phyloP scores from a whole-genome alignment of 2,888 invertebrate species.

The Drosophila conformis region DNA sequence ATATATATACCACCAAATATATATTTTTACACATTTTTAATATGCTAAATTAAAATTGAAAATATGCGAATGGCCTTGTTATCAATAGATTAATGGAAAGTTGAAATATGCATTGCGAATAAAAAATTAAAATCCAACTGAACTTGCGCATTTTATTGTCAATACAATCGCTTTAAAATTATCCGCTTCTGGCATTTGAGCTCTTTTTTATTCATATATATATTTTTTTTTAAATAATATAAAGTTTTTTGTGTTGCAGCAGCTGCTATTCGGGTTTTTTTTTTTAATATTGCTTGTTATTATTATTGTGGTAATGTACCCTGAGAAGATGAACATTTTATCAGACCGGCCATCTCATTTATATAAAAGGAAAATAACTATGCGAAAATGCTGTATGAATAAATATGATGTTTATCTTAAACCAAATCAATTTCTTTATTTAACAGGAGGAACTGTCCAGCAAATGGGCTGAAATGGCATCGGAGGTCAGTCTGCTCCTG shows the following conservation, averaged over 20 bases:
- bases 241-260: conserved; percentile 7
- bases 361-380: background rate
- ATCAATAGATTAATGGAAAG: conserved; percentile 34
- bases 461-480: conserved; percentile 89
- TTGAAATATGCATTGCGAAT: conserved; percentile 67
- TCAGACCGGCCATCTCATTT: background rate
- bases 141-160: conserved; percentile 10
- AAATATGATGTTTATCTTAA: background rate
- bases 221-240: conserved; percentile 4
- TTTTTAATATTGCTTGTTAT: conserved; percentile 1
- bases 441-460: conserved; percentile 85
- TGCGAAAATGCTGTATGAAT: background rate
- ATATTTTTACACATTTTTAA: background rate
- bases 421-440: background rate
- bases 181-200: conserved; percentile 15
- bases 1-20: background rate
- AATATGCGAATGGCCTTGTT: conserved; percentile 46
- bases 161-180: conserved; percentile 31
- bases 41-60: conserved; percentile 32
- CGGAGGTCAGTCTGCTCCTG: conserved; percentile 88
- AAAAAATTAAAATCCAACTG: conserved; percentile 22
- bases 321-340: background rate
- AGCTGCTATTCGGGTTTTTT: conserved; percentile 3
- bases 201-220: conserved; percentile 3
- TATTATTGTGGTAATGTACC: background rate